Conservation (phyloP, 2,797 vertebrate species). For the Miichthys miiuy region DNA sequence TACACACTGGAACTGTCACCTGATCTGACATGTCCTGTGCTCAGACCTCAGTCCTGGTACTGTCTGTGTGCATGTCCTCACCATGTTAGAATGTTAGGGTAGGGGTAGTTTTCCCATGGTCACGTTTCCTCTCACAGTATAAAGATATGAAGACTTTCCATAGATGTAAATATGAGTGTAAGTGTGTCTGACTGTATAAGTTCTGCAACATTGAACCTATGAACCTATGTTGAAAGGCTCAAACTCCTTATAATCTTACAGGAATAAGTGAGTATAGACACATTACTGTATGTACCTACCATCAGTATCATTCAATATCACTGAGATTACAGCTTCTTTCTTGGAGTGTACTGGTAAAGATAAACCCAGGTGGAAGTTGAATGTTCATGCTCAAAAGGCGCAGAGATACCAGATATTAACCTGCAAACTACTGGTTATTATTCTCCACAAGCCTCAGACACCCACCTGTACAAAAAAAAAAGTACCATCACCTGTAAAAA, state of each 20-base stretch:
- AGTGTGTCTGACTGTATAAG: background rate
- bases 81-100: background rate
- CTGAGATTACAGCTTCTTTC: background rate
- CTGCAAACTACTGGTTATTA: background rate
- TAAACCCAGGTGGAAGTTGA: background rate
- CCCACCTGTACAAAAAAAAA: background rate
- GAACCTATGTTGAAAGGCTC: background rate
- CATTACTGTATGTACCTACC: background rate
- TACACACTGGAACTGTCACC: constrained; percentile 13
- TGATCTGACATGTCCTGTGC: constrained; percentile 13
- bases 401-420: background rate
- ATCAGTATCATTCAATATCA: background rate
- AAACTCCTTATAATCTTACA: background rate
- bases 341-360: background rate
- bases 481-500: constrained; percentile 1
- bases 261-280: background rate
- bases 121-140: background rate
- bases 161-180: background rate
- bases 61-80: constrained; percentile 6
- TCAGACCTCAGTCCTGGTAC: constrained; percentile 2
- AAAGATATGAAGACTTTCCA: background rate
- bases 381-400: background rate
- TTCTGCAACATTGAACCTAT: background rate
- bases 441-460: background rate
- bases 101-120: background rate